Conservation (phyloP, 2,888 invertebrate species). For the Drosophila borealis region DNA sequence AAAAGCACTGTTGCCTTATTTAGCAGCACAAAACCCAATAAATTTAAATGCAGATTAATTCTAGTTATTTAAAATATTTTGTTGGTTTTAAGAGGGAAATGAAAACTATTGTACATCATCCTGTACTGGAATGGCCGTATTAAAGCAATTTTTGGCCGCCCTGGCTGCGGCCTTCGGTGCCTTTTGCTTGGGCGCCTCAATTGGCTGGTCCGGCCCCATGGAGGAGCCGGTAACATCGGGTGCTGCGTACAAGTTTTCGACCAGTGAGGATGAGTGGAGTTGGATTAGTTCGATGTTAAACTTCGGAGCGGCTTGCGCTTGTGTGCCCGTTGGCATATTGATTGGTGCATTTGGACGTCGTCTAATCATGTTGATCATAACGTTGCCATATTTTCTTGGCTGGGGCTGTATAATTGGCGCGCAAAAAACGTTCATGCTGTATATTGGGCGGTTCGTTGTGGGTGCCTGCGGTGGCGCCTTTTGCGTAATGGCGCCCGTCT, state of each 20-base stretch:
- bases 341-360: constrained; percentile 89
- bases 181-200: constrained; percentile 50
- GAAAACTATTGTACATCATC: too few species aligned
- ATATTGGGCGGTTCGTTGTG: constrained; percentile 65
- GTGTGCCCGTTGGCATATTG: constrained; percentile 88
- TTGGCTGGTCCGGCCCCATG: constrained; percentile 70
- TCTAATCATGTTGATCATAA: constrained; percentile 84
- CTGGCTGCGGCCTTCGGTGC: constrained; percentile 57
- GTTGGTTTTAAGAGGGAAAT: too few species aligned
- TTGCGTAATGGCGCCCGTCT: constrained; percentile 92
- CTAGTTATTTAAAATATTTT: too few species aligned
- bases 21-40: too few species aligned
- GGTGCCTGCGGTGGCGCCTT: constrained; percentile 87
- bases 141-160: constrained; percentile 63
- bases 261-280: constrained; percentile 86
- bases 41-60: too few species aligned
- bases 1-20: too few species aligned
- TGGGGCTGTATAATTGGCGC: constrained; percentile 90
- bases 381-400: constrained; percentile 88
- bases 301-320: constrained; percentile 89
- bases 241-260: constrained; percentile 81
- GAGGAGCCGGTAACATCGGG: constrained; percentile 14
- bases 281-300: constrained; percentile 90
- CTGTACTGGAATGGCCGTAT: constrained; percentile 9
- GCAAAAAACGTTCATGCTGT: constrained; percentile 51